phyloP scores from a whole-genome alignment of 2,888 invertebrate genomes.

The Gymnocheta viridis region DNA sequence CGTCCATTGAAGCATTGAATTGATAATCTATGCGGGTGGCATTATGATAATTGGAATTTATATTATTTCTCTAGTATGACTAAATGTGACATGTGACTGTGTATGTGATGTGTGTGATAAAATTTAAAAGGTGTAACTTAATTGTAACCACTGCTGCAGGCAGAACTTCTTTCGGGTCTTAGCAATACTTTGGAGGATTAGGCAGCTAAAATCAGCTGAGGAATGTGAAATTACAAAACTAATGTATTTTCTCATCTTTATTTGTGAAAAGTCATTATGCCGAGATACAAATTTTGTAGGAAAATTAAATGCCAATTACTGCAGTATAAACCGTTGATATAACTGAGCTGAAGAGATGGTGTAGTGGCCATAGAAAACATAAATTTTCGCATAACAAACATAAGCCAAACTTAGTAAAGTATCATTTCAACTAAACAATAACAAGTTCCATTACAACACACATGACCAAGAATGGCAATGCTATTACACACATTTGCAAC shows the following conservation, averaged over 20 bases:
- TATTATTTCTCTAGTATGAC: conserved; percentile 5
- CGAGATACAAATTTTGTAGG: too few species aligned
- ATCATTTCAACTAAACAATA: background rate
- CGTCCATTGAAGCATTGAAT: conserved; percentile 33
- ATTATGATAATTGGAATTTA: conserved; percentile 50
- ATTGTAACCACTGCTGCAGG: background rate
- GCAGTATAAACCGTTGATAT: too few species aligned
- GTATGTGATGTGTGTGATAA: background rate
- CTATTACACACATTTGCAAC: conserved; percentile 17
- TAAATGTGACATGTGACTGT: conserved; percentile 2
- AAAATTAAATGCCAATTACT: too few species aligned
- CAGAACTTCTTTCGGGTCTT: background rate
- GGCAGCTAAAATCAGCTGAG: background rate
- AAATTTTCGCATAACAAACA: too few species aligned
- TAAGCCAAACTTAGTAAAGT: background rate
- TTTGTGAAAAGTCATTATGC: background rate
- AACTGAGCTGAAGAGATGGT: too few species aligned
- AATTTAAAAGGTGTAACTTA: conserved; percentile 45
- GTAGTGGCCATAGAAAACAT: too few species aligned
- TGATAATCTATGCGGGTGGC: conserved; percentile 57
- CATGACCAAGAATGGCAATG: background rate
- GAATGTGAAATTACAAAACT: background rate
- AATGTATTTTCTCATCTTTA: background rate
- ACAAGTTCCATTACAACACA: conserved; percentile 39
- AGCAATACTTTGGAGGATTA: background rate